Conservation (phyloP, 2,888 invertebrate genomes). For the Eutolmus rufibarbis region DNA sequence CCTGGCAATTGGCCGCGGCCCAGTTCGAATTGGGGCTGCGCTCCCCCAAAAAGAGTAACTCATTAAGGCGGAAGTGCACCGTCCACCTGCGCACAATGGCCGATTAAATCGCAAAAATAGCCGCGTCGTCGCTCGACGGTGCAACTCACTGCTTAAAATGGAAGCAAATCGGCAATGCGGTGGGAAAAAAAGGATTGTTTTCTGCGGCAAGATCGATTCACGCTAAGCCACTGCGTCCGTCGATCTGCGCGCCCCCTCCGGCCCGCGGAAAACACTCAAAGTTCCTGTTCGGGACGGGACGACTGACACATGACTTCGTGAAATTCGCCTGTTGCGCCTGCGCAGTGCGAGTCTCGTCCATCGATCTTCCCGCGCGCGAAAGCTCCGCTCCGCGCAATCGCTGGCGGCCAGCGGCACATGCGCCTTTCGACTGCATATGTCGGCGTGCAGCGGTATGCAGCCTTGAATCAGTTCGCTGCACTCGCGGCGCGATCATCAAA, state of each 20-base stretch:
- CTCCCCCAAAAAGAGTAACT: not conserved
- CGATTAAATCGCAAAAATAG: conserved; percentile 3
- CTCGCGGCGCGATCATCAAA: conserved; percentile 52
- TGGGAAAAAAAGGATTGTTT: not conserved
- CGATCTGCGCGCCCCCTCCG: not conserved
- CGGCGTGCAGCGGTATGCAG: conserved; percentile 59
- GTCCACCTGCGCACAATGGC: conserved; percentile 21
- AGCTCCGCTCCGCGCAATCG: not conserved
- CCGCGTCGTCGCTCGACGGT: not conserved
- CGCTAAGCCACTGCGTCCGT: not conserved
- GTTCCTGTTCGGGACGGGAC: not conserved
- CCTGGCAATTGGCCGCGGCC: not conserved
- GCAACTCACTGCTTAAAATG: not conserved
- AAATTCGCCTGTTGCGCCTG: conserved; percentile 25
- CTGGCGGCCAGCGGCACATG: not conserved
- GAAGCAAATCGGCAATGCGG: not conserved
- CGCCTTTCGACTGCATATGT: conserved; percentile 7
- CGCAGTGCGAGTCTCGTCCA: not conserved
- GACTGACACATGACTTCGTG: conserved; percentile 28
- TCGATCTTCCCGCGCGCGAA: conserved; percentile 12
- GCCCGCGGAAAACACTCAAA: not conserved
- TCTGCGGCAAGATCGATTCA: not conserved
- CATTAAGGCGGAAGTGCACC: conserved; percentile 10
- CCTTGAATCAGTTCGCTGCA: conserved; percentile 64
- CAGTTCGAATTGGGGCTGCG: not conserved